Evolutionary conservation across 2,888 invertebrate species (phyloP), one percentile per base, ranked within the genome.

Genomic region (Caenorhabditis imperialis): DNA sequence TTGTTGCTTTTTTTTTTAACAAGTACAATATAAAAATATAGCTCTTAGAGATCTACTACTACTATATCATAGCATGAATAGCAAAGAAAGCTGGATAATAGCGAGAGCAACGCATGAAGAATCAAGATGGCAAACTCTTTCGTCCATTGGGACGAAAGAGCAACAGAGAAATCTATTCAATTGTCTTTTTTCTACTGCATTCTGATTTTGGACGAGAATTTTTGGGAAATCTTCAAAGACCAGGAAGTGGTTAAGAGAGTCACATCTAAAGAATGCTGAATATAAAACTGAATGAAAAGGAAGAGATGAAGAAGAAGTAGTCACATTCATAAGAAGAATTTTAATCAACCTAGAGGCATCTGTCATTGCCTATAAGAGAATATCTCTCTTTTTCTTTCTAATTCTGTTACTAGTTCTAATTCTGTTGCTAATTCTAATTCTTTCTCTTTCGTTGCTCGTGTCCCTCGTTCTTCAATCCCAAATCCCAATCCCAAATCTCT

Each of bases 331-430:
- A 33, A 54, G 30, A 33, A 51, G 57, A 57, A 57, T 67, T 67
- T 67, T 57, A 67, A 67, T 67, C 55, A 67, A 57, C 67, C 35
- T 30, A 16, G 37, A 25, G 16, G 22, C 40, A 57, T 57, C 57
- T 57, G 57, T 57, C 67, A 67, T 45, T 35, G 20, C 44, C 27
- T 51, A 57, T 57, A 67, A 57, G 57, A 33, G 57, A 58, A 58
- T 58, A 51, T 37, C 44, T 35, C 2, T 33, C 44, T 30, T 25
- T 47, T 33, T 33, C 48, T 45, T 63, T n/a, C n/a, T n/a, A n/a
- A n/a, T n/a, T n/a, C n/a, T n/a, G n/a, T n/a, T n/a, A n/a, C n/a
- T n/a, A n/a, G n/a, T n/a, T n/a, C n/a, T n/a, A n/a, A n/a, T n/a
- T n/a, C n/a, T n/a, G n/a, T n/a, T n/a, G n/a, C n/a, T n/a, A n/a